Evolutionary conservation across 2,888 invertebrate genomes (phyloP).

Genomic region (Deroplatys truncata): DNA sequence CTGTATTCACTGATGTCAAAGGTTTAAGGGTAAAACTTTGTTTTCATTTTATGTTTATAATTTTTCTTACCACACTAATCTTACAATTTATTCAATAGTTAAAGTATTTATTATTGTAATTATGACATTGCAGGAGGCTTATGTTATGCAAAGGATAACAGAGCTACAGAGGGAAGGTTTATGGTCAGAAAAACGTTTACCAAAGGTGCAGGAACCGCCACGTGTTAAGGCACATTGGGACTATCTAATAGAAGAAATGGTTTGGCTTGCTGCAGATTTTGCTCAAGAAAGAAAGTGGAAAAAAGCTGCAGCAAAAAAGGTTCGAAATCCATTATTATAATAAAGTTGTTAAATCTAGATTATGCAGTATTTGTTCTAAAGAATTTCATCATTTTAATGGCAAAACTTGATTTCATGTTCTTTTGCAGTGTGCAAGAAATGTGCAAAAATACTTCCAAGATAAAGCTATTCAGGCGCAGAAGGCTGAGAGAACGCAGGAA

Average conservation of each 20-base stretch:
- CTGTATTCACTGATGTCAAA: no score
- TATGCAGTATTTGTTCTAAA: conserved; percentile 2
- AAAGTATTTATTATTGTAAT: no score
- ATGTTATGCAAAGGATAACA: conserved; percentile 86
- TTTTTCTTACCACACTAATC: no score
- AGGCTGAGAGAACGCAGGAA: conserved; percentile 89
- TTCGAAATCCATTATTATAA: conserved; percentile 33
- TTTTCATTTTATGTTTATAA: no score
- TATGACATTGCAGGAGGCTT: conserved; percentile 66
- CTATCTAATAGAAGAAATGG: conserved; percentile 96
- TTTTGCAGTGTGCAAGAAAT: conserved; percentile 74
- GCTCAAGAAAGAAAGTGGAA: conserved; percentile 98
- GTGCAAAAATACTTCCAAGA: conserved; percentile 90
- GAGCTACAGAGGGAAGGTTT: conserved; percentile 91
- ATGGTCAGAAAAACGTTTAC: conserved; percentile 89
- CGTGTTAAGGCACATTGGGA: conserved; percentile 97
- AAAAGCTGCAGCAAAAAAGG: conserved; percentile 88
- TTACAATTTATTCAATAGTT: no score
- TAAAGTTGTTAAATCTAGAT: not conserved
- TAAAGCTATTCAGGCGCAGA: conserved; percentile 81
- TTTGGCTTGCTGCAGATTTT: conserved; percentile 97
- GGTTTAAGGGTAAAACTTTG: no score
- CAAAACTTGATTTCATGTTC: not conserved
- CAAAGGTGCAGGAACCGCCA: conserved; percentile 86
- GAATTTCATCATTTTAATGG: not conserved